Conservation (phyloP, 1,140 invertebrate genomes). For the Bombyx mori region DNA sequence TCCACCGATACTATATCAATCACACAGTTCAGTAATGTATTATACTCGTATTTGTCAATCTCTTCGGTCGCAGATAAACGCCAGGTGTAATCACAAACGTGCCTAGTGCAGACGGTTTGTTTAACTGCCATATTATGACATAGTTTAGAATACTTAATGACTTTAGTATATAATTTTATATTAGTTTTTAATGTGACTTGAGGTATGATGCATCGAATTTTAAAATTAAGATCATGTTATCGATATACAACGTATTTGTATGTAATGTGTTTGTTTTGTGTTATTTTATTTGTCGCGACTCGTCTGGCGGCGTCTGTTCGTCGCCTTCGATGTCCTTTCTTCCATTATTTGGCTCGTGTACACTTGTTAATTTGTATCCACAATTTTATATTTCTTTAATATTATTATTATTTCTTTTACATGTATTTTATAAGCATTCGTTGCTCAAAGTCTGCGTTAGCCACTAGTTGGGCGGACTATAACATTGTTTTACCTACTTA, state of each 20-base stretch:
- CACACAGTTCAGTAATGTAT: too few relatives aligned
- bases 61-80: conserved; percentile 6
- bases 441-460: conserved; percentile 63
- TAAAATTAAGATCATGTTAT: conserved; percentile 54
- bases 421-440: conserved; percentile 44
- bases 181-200: conserved; percentile 53
- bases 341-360: conserved; percentile 44
- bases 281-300: conserved; percentile 16
- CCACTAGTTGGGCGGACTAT: conserved; percentile 46
- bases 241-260: conserved; percentile 36
- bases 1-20: too few relatives aligned
- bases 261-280: conserved; percentile 38
- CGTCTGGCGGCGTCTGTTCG: conserved; percentile 23
- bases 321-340: conserved; percentile 31
- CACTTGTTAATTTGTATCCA: conserved; percentile 62
- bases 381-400: conserved; percentile 42
- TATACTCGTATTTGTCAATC: too few relatives aligned
- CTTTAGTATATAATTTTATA: conserved; percentile 52
- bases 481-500: conserved; percentile 54
- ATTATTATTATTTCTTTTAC: conserved; percentile 36
- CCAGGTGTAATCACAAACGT: conserved; percentile 24
- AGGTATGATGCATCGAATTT: conserved; percentile 60
- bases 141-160: conserved; percentile 64
- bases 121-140: conserved; percentile 70
- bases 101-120: conserved; percentile 63